Evolutionary conservation across 2,888 invertebrate genomes (phyloP), one percentile per base, ranked within the genome.

Genomic region (Scaptomyza flava): DNA sequence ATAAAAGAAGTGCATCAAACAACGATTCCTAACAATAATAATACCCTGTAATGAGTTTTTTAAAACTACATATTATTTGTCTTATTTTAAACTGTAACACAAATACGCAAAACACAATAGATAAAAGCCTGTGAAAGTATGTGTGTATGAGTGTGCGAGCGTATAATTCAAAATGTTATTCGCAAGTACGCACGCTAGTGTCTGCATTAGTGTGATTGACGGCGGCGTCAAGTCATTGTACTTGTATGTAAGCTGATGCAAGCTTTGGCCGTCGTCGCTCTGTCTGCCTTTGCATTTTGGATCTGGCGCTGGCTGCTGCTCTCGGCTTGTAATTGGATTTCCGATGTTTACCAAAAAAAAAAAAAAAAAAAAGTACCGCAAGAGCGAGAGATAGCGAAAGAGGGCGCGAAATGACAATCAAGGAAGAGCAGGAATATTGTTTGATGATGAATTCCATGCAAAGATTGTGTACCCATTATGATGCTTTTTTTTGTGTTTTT

Each of bases 251-350:
- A 66, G 72, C 72, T 66, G 66, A 75, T 74, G 71, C 73, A 60
- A 59, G 38, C 58, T 27, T 45, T 51, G 52, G 74, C 52, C 50
- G 80, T 59, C 80, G 86, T 66, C 81, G 67, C 61, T 68, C 9
- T 72, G 87, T 81, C 81, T 81, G 81, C 81, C 60, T 62, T 57
- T 72, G 67, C 77, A 76, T 71, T 71, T 73, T 45, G 27, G 45
- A 53, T 68, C 62, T 57, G 61, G 9, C 41, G 41, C 17, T 17
- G 46, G 46, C 51, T 23, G 52, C 53, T 48, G 54, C 43, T 68
- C 68, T 69, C 65, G 66, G 81, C 78, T 72, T 81, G 82, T 82
- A 82, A 82, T 82, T 87, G 85, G 79, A 82, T 87, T 82, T 82
- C 85, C 87, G 82, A 71, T 76, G 74, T 84, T 85, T 73, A 85